These are phyloP conservation scores for Eupithecia exiguata DNA, from an alignment of 2,888 invertebrate genomes.

Conservation along the genomic window DNA sequence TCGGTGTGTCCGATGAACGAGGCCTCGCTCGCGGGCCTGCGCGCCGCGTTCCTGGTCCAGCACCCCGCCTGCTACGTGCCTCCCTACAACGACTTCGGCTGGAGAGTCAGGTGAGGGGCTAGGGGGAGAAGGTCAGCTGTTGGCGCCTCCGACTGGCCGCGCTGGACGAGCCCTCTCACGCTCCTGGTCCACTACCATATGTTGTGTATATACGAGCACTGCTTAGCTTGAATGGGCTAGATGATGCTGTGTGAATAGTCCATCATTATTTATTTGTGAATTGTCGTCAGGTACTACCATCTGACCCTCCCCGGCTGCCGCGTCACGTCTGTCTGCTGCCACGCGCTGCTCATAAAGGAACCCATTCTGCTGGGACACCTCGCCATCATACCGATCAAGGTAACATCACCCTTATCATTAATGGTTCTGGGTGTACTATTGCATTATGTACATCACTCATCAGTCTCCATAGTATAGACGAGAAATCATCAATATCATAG, in stretches of 20 bases:
- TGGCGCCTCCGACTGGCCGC: too few relatives aligned
- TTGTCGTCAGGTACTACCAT: slow-evolving; percentile 67
- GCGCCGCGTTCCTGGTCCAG: slow-evolving; percentile 61
- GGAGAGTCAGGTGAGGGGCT: slow-evolving; percentile 66
- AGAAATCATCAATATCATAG: too few relatives aligned
- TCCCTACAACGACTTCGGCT: slow-evolving; percentile 65
- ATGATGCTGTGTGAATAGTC: neutral
- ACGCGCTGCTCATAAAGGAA: slow-evolving; percentile 52
- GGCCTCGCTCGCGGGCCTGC: slow-evolving; percentile 43
- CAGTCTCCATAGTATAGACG: too few relatives aligned
- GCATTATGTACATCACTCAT: neutral
- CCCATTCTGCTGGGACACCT: slow-evolving; percentile 71
- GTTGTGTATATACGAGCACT: neutral
- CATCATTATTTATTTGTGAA: neutral
- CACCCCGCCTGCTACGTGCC: slow-evolving; percentile 72
- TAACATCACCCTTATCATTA: neutral
- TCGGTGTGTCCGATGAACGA: slow-evolving; percentile 41
- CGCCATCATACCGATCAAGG: slow-evolving; percentile 55
- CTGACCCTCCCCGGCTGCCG: slow-evolving; percentile 51
- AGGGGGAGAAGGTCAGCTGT: neutral
- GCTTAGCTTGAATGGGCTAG: neutral
- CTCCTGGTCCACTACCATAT: slow-evolving; percentile 59
- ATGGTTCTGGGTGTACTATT: neutral
- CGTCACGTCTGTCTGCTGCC: slow-evolving; percentile 60
- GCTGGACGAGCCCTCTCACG: slow-evolving; percentile 45